Evolutionary conservation across 2,888 invertebrate species (phyloP), one percentile per base, ranked within the genome.

Genomic region (Mactromeris polynyma): DNA sequence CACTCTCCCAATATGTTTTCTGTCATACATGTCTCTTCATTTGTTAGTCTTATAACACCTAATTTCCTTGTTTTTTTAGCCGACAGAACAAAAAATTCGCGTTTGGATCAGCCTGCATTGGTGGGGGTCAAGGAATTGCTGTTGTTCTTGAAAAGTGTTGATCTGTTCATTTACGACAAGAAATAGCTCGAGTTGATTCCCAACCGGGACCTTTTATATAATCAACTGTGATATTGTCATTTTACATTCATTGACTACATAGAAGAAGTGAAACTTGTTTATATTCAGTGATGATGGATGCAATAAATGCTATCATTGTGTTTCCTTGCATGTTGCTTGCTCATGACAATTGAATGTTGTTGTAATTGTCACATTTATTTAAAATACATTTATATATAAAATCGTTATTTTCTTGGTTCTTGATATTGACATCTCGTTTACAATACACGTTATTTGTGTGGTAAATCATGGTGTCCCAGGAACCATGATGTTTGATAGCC

Each of bases 71-170:
- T 87, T 90, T 91, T 97, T 97, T 26, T 96, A 99, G 99, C 97
- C 98, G 99, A 92, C 98, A 98, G 92, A 98, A 98, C 80, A 97
- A 98, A 40, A 99, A 98, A 97, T 98, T 98, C 89, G 99, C 98
- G 51, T 98, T 99, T 96, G 99, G 99, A 17, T 98, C 99, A 0
- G 99, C 99, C 0, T 99, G 99, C 97, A 99, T 99, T 97, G 99
- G 99, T 42, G 99, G 99, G 78, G 99, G 99, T 2, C 99, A 99
- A 97, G 99, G 99, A 89, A 99, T 99, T 95, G 99, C 99, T 1
- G 95, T 99, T 21, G 97, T 99, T 96, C 96, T 99, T 78, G 99
- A 99, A 95, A 96, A 93, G 81, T 93, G 93, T 82, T 93, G 78
- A 91, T 38, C 21, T 42, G 78, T 69, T 58, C 58, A 33, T 69